Conservation (phyloP, 2,797 vertebrate genomes). For the Falco rusticolus region DNA sequence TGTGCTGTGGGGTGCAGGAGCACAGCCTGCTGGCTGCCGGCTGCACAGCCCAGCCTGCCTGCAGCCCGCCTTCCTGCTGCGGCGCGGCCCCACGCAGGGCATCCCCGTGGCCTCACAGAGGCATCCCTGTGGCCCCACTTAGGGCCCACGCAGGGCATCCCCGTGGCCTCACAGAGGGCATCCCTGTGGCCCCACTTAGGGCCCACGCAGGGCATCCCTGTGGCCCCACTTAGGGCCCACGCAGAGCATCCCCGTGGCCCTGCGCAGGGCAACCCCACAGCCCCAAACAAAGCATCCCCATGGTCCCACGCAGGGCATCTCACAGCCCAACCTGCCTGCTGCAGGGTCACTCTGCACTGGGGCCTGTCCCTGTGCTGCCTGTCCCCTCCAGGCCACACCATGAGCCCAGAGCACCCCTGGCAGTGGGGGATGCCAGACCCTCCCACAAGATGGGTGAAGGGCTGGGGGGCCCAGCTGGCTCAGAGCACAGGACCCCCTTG, state of each 20-base stretch:
- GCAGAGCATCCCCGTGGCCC: background rate
- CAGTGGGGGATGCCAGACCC: background rate
- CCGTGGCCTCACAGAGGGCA: no score
- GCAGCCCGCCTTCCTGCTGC: background rate
- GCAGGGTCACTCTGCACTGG: background rate
- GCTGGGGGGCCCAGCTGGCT: background rate
- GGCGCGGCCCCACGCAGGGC: background rate
- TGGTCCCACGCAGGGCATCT: rapidly evolving
- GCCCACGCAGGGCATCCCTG: background rate
- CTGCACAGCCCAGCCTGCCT: background rate
- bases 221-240: background rate
- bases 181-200: background rate
- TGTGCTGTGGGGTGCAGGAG: background rate
- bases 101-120: rapidly evolving
- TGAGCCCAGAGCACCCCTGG: background rate
- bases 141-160: no score
- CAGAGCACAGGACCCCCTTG: background rate
- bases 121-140: background rate
- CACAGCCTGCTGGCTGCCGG: constrained; percentile 41
- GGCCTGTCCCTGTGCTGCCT: background rate
- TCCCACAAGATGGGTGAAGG: background rate
- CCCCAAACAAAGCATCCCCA: no score
- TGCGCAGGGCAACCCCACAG: rapidly evolving
- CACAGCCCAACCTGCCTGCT: background rate
- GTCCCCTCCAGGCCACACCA: background rate